phyloP scores from a whole-genome alignment of 2,888 invertebrate genomes.

The Eristalinus aeneus region DNA sequence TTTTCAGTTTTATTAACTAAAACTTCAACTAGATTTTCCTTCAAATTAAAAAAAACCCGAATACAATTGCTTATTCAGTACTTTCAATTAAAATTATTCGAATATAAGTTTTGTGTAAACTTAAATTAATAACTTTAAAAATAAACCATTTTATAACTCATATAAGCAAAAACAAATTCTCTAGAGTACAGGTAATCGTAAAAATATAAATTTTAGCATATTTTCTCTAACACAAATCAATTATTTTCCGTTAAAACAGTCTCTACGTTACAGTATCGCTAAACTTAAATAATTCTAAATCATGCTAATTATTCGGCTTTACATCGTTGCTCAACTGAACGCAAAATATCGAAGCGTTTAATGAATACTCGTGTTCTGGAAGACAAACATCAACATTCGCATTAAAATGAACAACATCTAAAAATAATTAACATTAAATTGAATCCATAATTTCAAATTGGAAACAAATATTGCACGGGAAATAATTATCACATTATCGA shows the following conservation, averaged over 20 bases:
- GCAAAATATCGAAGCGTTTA: neutral
- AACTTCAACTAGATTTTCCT: too few relatives aligned
- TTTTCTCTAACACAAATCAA: neutral
- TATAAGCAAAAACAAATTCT: too few relatives aligned
- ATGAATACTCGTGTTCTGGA: slow-evolving; percentile 31
- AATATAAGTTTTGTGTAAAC: too few relatives aligned
- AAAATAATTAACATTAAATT: neutral
- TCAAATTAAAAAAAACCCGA: too few relatives aligned
- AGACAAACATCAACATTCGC: slow-evolving; percentile 42
- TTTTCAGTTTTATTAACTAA: too few relatives aligned
- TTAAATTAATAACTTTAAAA: too few relatives aligned
- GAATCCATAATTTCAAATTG: neutral
- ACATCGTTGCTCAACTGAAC: slow-evolving; percentile 2
- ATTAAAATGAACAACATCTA: neutral
- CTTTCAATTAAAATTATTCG: too few relatives aligned
- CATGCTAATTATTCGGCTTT: neutral
- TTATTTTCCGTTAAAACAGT: slow-evolving; percentile 42
- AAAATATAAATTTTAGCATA: neutral
- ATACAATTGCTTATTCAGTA: too few relatives aligned
- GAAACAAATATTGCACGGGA: neutral
- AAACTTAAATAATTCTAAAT: slow-evolving; percentile 4
- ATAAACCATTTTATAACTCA: too few relatives aligned
- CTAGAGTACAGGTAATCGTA: neutral
- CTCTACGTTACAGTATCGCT: slow-evolving; percentile 46
- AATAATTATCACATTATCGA: slow-evolving; percentile 32